These are phyloP conservation scores for Aphelenchoides besseyi DNA, from an alignment of 1,140 invertebrate genomes.

Conservation along the genomic window DNA sequence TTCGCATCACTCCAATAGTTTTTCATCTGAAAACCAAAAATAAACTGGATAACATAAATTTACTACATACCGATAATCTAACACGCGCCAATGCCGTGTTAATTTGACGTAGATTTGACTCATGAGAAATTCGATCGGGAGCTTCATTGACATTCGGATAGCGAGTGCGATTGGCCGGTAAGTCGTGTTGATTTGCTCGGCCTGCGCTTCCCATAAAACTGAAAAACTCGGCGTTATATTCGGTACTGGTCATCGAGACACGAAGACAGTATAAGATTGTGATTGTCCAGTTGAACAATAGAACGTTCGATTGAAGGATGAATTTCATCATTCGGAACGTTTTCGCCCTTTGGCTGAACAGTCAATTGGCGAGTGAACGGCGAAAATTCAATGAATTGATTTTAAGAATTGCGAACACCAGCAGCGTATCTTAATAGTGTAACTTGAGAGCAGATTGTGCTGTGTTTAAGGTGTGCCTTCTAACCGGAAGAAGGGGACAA, in stretches of 20 bases:
- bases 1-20: conserved; percentile 28
- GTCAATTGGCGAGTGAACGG: background rate
- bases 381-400: background rate
- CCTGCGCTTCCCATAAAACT: background rate
- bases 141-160: background rate
- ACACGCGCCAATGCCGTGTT: background rate
- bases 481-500: too few species aligned
- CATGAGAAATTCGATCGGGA: background rate
- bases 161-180: too few species aligned
- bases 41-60: background rate
- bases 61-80: background rate
- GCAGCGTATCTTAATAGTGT: too few species aligned
- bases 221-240: background rate
- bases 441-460: too few species aligned
- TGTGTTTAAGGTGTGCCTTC: too few species aligned
- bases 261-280: too few species aligned
- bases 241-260: background rate
- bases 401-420: too few species aligned
- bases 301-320: too few species aligned
- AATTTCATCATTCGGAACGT: background rate
- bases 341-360: background rate
- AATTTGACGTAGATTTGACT: background rate
- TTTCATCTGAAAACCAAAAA: conserved; percentile 23
- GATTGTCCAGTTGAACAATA: too few species aligned
- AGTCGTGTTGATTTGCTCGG: background rate